Conservation (phyloP, 2,113 vertebrate genomes). For the Siphamia tubifer region DNA sequence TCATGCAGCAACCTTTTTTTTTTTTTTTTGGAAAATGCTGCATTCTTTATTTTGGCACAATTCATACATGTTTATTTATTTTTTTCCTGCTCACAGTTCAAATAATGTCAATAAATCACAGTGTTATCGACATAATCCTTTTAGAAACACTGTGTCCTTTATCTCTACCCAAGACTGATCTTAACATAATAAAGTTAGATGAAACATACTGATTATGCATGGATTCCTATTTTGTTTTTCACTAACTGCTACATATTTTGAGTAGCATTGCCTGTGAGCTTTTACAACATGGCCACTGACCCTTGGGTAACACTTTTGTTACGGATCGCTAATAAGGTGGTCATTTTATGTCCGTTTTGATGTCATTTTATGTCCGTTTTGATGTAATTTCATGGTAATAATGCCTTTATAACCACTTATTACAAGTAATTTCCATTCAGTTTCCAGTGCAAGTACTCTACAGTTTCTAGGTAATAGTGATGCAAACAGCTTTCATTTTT, state of each 20-base stretch:
- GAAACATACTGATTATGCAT: too few species aligned
- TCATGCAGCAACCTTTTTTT: slow-evolving; percentile 36
- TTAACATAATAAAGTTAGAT: background rate
- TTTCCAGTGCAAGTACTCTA: too few species aligned
- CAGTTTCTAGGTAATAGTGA: too few species aligned
- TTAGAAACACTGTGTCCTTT: background rate
- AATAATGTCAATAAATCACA: slow-evolving; percentile 28
- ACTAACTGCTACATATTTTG: slow-evolving; percentile 7
- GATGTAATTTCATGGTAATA: too few species aligned
- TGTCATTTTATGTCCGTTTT: too few species aligned
- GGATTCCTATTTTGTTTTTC: slow-evolving; percentile 18
- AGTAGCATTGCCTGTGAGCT: background rate
- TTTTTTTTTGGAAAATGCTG: slow-evolving; percentile 23
- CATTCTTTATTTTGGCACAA: slow-evolving; percentile 13
- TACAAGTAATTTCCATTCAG: too few species aligned
- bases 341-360: too few species aligned
- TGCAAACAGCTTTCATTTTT: too few species aligned
- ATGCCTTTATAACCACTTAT: too few species aligned
- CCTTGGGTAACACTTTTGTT: too few species aligned
- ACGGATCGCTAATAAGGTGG: too few species aligned
- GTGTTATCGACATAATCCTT: background rate
- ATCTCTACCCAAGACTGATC: background rate
- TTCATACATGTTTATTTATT: slow-evolving; percentile 26
- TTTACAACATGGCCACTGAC: background rate
- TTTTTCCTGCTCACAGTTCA: background rate